Evolutionary conservation across 2,113 vertebrate genomes (phyloP), one percentile per base, ranked within the genome.

Genomic region (Clarias batrachus): DNA sequence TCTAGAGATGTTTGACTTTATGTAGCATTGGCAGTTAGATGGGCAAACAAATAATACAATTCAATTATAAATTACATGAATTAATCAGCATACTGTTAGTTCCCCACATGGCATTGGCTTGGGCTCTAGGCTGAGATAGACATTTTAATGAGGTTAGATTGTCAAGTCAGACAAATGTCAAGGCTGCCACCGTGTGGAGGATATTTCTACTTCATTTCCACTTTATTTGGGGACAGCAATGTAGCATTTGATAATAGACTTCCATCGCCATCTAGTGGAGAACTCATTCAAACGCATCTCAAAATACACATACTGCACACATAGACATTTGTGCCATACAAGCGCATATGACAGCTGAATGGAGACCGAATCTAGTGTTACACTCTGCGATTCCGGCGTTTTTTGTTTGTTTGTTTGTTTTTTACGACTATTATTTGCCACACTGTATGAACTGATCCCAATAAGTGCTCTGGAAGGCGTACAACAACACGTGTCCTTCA

Each of bases 231-330:
- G 12, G 30, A 11, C 14, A 12, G 16, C 16, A 8, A 33, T 33
- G 13, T 63, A 23, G 3, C 7, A 14, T 65, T 48, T 13, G 19
- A 66, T 48, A 54, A 41, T 70, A 25, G 56, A 54, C 48, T n/a
- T 82, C 19, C 30, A 60, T 33, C 59, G 63, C 82, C 89, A 90
- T 87, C 89, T 85, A 82, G 89, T 85, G 87, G 89, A 60, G n/a
- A 37, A 76, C 10, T 60, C 1, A 76, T 63, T 25, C 12, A 79
- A 11, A 2, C 62, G 14, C 76, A 87, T 48, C 54, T 62, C 16
- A 74, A 14, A 74, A 41, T 77, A 27, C 48, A 54, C 4, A 2
- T 14, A 77, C 2, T 52, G 41, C 23, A 76, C 73, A n/a, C 10
- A 23, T 14, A 76, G 4, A 8, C 48, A 0, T 48, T 48, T 48